A percentile compares a stretch with the other conserved stretches of the same genome.
These are phyloP conservation scores for Megaceryle torquata DNA, from an alignment of 2,113 vertebrate species.

Conservation along the genomic window DNA sequence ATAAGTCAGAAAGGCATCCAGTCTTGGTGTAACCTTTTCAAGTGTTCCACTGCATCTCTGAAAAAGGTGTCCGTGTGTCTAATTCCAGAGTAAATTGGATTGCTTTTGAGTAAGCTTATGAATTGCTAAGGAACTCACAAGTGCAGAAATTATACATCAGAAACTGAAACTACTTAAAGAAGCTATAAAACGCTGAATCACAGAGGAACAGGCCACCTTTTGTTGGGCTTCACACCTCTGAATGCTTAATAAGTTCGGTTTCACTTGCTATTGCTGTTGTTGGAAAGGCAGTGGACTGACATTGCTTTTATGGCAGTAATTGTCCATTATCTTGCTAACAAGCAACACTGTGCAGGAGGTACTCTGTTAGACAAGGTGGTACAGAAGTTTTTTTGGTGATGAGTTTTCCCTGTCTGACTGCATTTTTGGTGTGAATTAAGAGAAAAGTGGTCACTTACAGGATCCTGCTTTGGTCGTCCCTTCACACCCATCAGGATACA, in stretches of 20 bases:
- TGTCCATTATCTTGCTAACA: background rate
- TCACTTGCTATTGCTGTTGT: background rate
- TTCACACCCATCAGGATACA: background rate
- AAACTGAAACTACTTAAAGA: slow-evolving; percentile 23
- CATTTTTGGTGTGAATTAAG: background rate
- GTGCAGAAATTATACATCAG: background rate
- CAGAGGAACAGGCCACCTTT: background rate
- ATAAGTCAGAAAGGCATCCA: background rate
- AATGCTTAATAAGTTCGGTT: slow-evolving; percentile 19
- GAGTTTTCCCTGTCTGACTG: background rate
- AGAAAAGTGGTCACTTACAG: background rate
- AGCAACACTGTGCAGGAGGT: background rate
- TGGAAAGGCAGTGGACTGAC: background rate
- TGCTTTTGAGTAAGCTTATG: slow-evolving; percentile 1
- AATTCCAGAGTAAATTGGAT: slow-evolving; percentile 1
- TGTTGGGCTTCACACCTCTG: slow-evolving; percentile 33
- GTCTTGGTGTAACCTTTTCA: background rate
- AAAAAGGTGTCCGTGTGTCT: background rate
- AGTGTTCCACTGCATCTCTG: background rate
- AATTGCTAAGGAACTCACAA: background rate
- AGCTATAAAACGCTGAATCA: slow-evolving; percentile 25
- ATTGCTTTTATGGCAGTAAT: background rate
- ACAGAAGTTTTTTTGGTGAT: background rate
- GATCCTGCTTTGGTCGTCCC: background rate
- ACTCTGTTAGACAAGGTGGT: background rate